Base-by-base conservation (phyloP, 2,888 invertebrate species). In the Autographa gamma region DNA sequence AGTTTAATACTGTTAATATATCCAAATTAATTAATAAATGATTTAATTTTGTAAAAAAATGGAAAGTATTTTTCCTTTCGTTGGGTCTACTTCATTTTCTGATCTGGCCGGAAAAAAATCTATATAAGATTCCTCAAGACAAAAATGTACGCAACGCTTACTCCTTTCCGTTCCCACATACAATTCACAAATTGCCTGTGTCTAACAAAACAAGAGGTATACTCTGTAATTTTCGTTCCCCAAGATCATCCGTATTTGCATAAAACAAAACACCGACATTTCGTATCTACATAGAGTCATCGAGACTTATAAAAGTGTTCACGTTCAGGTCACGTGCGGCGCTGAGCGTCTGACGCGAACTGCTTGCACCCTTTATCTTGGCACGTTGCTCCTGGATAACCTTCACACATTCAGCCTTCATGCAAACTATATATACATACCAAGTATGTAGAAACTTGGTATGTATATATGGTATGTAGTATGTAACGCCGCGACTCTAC, bases 321-420 rank as follows among this genome's bases (percentile, higher is more conserved):
- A 43, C 56, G 63, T 71, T 60, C 77, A 62, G 31, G 66, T 79
- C 81, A 81, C 81, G 81, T 81, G 41, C 38, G 18, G 14, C 59
- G 60, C 67, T 67, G 77, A 74, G 74, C 63, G 71, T 63, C 64
- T 65, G 60, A 31, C 67, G 74, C 77, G 63, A 74, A 60, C 77
- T 34, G 77, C 66, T 34, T 64, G 77, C 74, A 77, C 63, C 73
- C 73, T 77, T 63, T 73, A 72, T 76, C 71, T 79, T 61, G 60
- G n/a, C 81, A 77, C 73, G 71, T 73, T 11, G 43, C 60, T 18
- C 62, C 43, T 69, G 48, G 80, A 69, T 67, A 73, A 70, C 60
- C 71, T 70, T 70, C 70, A 69, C 74, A 74, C 63, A 74, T 65
- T 25, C 52, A 54, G 0, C n/a, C n/a, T n/a, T n/a, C n/a, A n/a